Conservation (phyloP, 92 coral and sea anemone genomes). For the Umimayanthus chanpuru region DNA sequence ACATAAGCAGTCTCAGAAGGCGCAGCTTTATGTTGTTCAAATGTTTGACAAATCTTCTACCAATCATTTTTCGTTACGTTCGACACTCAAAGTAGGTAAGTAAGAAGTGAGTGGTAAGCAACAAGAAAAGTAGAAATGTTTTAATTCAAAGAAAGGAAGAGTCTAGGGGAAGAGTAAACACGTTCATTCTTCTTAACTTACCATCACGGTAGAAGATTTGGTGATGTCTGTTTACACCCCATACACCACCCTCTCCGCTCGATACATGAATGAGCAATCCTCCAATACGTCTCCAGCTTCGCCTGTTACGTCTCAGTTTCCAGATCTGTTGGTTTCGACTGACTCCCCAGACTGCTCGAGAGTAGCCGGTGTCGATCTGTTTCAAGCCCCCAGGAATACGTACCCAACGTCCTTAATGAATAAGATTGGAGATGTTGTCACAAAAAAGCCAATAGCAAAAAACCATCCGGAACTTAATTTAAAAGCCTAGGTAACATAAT, state of each 20-base stretch:
- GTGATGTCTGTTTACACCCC: conserved; percentile 30
- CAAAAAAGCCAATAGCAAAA: too few species aligned
- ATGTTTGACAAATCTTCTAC: too few species aligned
- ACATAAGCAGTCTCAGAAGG: too few species aligned
- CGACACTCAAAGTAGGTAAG: too few species aligned
- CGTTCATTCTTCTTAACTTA: not conserved
- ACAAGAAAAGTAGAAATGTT: too few species aligned
- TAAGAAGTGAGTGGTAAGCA: too few species aligned
- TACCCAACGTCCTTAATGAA: conserved; percentile 17
- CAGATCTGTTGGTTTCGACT: conserved; percentile 17
- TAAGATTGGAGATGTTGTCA: not conserved
- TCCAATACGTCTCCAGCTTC: conserved; percentile 28
- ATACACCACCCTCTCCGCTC: conserved; percentile 25
- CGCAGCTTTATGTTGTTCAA: too few species aligned
- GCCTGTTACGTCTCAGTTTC: conserved; percentile 29
- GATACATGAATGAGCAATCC: conserved; percentile 34
- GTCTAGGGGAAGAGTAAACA: not conserved
- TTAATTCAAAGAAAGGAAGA: too few species aligned
- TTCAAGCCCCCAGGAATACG: conserved; percentile 13
- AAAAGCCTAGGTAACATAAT: not conserved
- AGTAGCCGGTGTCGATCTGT: conserved; percentile 42
- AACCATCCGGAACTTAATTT: not conserved
- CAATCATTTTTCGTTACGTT: too few species aligned
- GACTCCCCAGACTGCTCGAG: conserved; percentile 14
- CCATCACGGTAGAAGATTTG: conserved; percentile 36